phyloP scores from a whole-genome alignment of 2,113 vertebrate genomes.

The Acanthisitta chloris region DNA sequence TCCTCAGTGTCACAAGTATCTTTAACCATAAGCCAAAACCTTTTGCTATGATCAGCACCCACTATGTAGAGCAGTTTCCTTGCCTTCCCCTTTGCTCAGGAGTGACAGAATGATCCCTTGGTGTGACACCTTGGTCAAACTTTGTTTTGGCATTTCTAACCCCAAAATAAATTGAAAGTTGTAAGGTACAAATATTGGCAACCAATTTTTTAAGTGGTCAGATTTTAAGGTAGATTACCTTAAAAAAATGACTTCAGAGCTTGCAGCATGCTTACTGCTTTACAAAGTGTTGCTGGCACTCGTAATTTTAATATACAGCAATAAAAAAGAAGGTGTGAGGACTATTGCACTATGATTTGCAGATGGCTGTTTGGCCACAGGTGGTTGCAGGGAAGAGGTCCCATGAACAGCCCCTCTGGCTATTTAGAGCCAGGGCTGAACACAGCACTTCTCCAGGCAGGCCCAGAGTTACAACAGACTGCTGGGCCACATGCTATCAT shows the following conservation, averaged over 20 bases:
- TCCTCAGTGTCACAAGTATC: not conserved
- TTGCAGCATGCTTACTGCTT: not conserved
- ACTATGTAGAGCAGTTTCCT: not conserved
- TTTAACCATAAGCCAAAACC: not conserved
- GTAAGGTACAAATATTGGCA: not conserved
- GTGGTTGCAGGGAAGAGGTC: not conserved
- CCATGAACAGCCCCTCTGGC: fast-evolving
- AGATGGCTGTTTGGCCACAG: not conserved
- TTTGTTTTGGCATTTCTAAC: not conserved
- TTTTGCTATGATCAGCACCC: not conserved
- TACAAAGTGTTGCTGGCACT: not conserved
- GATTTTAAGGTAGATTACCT: not conserved
- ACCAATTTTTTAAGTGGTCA: fast-evolving
- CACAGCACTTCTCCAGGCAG: not conserved
- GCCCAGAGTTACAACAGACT: not conserved
- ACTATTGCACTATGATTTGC: not conserved
- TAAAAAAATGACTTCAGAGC: not conserved
- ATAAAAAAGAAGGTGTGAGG: not conserved
- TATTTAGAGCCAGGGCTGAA: not conserved
- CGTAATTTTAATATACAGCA: not conserved
- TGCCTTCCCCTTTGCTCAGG: not conserved
- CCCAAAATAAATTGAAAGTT: not conserved
- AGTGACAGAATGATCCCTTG: not conserved
- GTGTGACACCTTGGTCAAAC: not conserved
- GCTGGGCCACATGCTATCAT: not conserved